Evolutionary conservation across 2,113 vertebrate species (phyloP).

Genomic region (Plotosus lineatus): DNA sequence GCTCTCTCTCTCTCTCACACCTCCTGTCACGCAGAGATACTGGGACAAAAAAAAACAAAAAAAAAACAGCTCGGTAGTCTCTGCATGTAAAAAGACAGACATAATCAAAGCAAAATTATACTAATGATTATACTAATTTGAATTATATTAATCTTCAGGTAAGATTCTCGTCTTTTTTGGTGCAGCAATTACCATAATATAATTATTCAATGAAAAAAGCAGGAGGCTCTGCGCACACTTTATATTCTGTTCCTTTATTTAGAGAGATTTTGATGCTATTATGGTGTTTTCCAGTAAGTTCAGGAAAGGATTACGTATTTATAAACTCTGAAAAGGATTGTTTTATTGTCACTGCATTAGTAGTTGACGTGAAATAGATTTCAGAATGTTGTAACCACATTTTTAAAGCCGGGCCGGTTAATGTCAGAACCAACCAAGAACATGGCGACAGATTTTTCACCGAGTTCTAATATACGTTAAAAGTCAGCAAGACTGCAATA

Average conservation of each 20-base stretch:
- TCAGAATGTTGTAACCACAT: neutral
- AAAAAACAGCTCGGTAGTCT: neutral
- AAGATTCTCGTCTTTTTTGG: neutral
- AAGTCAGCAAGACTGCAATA: too few relatives aligned
- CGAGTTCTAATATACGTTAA: neutral
- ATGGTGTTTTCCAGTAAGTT: slow-evolving; percentile 30
- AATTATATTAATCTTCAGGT: neutral
- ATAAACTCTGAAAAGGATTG: slow-evolving; percentile 39
- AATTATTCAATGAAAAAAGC: neutral
- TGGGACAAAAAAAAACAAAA: neutral
- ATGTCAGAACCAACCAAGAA: neutral
- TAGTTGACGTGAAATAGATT: slow-evolving; percentile 33
- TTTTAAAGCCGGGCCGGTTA: slow-evolving; percentile 10
- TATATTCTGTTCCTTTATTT: neutral
- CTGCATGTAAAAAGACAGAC: neutral
- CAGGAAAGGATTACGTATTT: slow-evolving; percentile 39
- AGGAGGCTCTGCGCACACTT: neutral
- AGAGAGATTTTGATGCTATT: neutral
- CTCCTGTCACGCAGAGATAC: neutral
- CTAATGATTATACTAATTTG: neutral
- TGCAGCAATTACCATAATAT: neutral
- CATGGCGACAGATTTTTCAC: neutral
- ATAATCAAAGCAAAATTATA: neutral
- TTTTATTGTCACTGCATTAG: slow-evolving; percentile 11
- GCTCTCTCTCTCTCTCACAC: too few relatives aligned